Evolutionary conservation across 2,113 vertebrate genomes (phyloP).

Genomic region (Anseranas semipalmata): DNA sequence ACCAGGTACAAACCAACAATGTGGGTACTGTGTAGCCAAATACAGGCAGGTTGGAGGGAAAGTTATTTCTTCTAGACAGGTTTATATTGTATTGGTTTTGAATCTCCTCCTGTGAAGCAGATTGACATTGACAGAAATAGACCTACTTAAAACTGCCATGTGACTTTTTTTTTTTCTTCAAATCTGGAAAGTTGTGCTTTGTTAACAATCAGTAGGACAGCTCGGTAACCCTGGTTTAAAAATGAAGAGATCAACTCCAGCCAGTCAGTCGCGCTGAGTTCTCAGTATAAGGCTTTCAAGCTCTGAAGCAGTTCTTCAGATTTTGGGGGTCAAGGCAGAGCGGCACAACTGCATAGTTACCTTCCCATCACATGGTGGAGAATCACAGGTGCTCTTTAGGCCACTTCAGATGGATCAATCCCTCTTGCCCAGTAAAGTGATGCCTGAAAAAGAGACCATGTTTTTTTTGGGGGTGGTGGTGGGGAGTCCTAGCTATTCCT

Average conservation of each 20-base stretch:
- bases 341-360: rapidly evolving
- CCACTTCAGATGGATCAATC: too few relatives aligned
- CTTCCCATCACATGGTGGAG: rapidly evolving
- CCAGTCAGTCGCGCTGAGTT: rapidly evolving
- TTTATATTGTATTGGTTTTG: background rate
- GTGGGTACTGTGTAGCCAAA: rapidly evolving
- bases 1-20: slow-evolving; percentile 71
- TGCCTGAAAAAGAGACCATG: too few relatives aligned
- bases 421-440: background rate
- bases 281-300: background rate
- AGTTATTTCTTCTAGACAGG: background rate
- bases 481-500: rapidly evolving
- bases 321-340: background rate
- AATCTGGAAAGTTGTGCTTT: background rate
- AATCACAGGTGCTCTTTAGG: background rate
- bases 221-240: background rate
- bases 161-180: background rate
- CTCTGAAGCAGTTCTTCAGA: background rate
- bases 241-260: background rate
- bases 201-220: background rate
- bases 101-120: background rate
- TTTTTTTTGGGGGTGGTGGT: background rate
- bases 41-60: rapidly evolving
- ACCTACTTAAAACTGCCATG: background rate
- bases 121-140: background rate